These are phyloP conservation scores for Agrochola litura DNA, from an alignment of 2,888 invertebrate species.

Conservation along the genomic window DNA sequence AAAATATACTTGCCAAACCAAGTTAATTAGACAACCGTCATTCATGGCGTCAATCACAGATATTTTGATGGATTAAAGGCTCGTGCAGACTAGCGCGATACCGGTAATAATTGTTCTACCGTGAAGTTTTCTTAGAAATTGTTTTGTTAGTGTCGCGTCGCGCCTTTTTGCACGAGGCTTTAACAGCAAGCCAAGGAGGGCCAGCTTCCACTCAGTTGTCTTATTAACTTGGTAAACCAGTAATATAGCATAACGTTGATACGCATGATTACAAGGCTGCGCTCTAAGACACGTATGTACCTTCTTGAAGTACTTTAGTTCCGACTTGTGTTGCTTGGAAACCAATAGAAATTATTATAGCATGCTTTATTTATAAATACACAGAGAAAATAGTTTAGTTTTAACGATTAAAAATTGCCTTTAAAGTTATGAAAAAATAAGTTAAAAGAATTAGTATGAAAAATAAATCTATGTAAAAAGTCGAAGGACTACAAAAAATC, in stretches of 20 bases:
- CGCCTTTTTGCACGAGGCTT: too few species aligned
- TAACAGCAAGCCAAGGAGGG: background rate
- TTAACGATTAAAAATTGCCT: background rate
- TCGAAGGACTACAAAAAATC: background rate
- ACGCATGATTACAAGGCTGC: slow-evolving; percentile 35
- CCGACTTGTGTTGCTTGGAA: slow-evolving; percentile 89
- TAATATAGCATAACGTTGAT: background rate
- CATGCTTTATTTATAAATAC: slow-evolving; percentile 19
- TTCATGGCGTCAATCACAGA: background rate
- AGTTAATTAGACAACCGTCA: background rate
- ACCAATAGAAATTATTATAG: slow-evolving; percentile 54
- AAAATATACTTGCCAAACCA: background rate
- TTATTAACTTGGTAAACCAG: background rate
- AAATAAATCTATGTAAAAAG: background rate
- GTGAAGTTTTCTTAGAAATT: too few species aligned
- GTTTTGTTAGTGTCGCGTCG: too few species aligned
- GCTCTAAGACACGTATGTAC: slow-evolving; percentile 70
- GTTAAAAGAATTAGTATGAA: background rate
- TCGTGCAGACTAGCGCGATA: too few species aligned
- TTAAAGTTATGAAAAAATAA: background rate
- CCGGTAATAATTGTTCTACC: too few species aligned
- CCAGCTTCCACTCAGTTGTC: background rate
- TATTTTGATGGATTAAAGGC: background rate
- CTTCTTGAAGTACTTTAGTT: slow-evolving; percentile 88
- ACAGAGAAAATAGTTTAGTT: background rate